Evolutionary conservation across 2,888 invertebrate genomes (phyloP).

Genomic region (Protonemura montana): DNA sequence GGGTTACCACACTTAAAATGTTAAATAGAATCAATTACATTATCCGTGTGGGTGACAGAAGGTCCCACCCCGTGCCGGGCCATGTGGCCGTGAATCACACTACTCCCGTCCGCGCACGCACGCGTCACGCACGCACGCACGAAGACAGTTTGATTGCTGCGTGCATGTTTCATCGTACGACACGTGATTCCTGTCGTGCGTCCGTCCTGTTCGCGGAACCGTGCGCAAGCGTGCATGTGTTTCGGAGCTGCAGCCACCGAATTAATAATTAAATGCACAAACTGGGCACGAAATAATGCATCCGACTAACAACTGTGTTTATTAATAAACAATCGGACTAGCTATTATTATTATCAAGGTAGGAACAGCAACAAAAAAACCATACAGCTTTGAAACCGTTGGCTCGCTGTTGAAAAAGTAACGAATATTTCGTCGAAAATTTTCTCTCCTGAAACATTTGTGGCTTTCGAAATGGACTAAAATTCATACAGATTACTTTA

Average conservation of each 20-base stretch:
- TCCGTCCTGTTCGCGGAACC: too few relatives aligned
- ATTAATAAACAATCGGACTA: background rate
- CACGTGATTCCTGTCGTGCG: too few relatives aligned
- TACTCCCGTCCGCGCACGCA: background rate
- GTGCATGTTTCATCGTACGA: background rate
- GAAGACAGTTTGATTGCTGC: background rate
- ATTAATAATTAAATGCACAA: background rate
- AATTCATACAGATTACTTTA: background rate
- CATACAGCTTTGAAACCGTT: background rate
- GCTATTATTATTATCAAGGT: background rate
- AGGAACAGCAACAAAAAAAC: background rate
- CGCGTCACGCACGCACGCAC: constrained; percentile 16
- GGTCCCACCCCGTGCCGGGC: background rate
- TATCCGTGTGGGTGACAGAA: too few relatives aligned
- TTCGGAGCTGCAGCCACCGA: background rate
- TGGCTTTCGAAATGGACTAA: background rate
- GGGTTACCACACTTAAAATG: too few relatives aligned
- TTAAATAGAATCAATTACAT: too few relatives aligned
- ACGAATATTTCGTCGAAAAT: background rate
- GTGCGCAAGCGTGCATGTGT: too few relatives aligned
- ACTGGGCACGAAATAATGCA: background rate
- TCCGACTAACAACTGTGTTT: background rate
- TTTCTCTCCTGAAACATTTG: background rate
- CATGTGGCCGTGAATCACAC: constrained; percentile 22
- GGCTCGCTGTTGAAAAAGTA: background rate